phyloP scores from a whole-genome alignment of 2,113 vertebrate species.

The Okapia johnstoni region DNA sequence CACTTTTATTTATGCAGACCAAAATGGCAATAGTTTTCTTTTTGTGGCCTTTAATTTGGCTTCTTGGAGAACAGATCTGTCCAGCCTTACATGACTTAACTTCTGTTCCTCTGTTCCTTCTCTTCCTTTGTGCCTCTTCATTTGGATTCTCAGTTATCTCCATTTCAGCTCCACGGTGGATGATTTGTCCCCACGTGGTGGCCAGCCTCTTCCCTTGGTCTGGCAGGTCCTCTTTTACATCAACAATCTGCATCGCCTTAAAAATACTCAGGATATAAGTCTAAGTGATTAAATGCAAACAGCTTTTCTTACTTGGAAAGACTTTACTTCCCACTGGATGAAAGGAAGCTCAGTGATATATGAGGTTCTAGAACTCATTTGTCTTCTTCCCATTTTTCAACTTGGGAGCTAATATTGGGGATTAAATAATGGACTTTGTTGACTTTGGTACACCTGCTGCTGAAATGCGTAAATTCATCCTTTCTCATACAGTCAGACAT shows the following conservation, averaged over 20 bases:
- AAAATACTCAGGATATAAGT: neutral
- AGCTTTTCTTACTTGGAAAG: slow-evolving; percentile 34
- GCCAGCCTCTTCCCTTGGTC: neutral
- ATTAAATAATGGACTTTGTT: slow-evolving; percentile 73
- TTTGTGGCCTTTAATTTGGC: neutral
- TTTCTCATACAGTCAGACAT: slow-evolving; percentile 71
- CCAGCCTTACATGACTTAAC: neutral
- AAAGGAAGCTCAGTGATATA: slow-evolving; percentile 55
- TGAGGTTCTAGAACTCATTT: slow-evolving; percentile 35
- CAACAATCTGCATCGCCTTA: neutral
- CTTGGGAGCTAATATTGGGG: slow-evolving; percentile 70
- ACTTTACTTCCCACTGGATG: slow-evolving; percentile 16
- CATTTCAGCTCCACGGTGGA: neutral
- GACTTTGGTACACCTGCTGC: slow-evolving; percentile 47
- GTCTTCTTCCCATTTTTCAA: slow-evolving; percentile 63
- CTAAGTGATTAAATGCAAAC: slow-evolving; percentile 24
- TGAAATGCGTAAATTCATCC: slow-evolving; percentile 74
- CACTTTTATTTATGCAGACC: neutral
- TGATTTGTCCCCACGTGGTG: neutral
- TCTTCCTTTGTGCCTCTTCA: neutral
- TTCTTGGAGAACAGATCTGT: neutral
- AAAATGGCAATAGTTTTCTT: neutral
- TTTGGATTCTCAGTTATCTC: neutral
- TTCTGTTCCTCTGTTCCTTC: neutral
- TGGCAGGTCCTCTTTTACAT: neutral